Conservation (phyloP, 2,888 invertebrate genomes). For the Phragmatobia fuliginosa region DNA sequence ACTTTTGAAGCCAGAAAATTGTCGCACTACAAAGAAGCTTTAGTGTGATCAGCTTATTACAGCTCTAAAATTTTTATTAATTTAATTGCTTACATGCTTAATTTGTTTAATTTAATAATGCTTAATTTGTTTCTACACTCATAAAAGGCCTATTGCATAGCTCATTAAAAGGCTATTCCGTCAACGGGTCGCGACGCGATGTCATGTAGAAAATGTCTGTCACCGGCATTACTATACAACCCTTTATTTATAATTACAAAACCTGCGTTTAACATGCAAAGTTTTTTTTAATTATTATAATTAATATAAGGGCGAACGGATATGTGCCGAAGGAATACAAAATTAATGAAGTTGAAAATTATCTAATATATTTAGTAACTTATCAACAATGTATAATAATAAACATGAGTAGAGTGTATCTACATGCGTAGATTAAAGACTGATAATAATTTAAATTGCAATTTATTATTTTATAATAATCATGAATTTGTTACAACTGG, state of each 20-base stretch:
- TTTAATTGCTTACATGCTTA: background rate
- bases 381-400: background rate
- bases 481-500: background rate
- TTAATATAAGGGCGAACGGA: background rate
- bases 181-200: background rate
- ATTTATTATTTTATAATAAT: background rate
- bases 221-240: background rate
- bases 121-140: background rate
- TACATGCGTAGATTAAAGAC: background rate
- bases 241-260: constrained; percentile 2
- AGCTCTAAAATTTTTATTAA: background rate
- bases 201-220: background rate
- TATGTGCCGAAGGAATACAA: background rate
- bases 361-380: constrained; percentile 43
- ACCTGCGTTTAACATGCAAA: background rate
- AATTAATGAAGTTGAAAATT: constrained; percentile 11
- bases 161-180: no score
- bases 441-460: background rate
- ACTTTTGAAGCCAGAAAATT: background rate
- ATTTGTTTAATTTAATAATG: no score
- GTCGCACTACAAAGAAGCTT: background rate
- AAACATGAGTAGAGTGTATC: background rate
- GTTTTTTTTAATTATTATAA: background rate
- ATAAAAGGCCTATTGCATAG: background rate
- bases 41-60: background rate